phyloP scores from a whole-genome alignment of 30 jellyfish, hydroid and myxozoan species.

The Hydra vulgaris region DNA sequence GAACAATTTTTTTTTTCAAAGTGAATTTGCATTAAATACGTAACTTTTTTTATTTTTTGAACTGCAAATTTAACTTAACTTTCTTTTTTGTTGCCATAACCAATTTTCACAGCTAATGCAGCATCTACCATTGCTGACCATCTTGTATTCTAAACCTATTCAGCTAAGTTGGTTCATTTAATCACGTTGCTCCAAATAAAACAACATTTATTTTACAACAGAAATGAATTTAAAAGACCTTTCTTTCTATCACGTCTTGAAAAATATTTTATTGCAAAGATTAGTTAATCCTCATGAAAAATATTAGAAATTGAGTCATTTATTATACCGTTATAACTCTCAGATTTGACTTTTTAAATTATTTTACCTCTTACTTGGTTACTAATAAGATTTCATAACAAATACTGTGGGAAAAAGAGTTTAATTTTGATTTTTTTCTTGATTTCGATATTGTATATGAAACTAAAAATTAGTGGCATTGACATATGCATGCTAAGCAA shows the following conservation, averaged over 20 bases:
- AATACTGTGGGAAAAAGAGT: not conserved
- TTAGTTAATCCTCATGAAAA: not conserved
- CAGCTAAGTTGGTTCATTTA: too few species aligned
- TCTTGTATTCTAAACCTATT: too few species aligned
- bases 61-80: too few species aligned
- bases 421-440: not conserved
- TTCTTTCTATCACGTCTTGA: not conserved
- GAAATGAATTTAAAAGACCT: not conserved
- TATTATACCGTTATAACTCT: not conserved
- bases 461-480: not conserved
- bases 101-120: too few species aligned
- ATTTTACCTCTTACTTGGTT: not conserved
- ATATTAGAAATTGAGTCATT: not conserved
- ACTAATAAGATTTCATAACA: not conserved
- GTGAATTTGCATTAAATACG: too few species aligned
- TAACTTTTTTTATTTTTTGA: too few species aligned
- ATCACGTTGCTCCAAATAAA: too few species aligned
- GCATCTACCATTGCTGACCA: too few species aligned
- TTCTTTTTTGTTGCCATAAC: too few species aligned
- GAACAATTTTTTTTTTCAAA: too few species aligned
- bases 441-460: not conserved
- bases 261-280: not conserved
- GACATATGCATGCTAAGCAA: not conserved
- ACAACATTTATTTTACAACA: too few species aligned
- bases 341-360: not conserved